A percentile compares a stretch with the other conserved stretches of the same genome.
These are phyloP conservation scores for Drosophila miranda DNA, from an alignment of 1,140 invertebrate genomes.

Conservation along the genomic window DNA sequence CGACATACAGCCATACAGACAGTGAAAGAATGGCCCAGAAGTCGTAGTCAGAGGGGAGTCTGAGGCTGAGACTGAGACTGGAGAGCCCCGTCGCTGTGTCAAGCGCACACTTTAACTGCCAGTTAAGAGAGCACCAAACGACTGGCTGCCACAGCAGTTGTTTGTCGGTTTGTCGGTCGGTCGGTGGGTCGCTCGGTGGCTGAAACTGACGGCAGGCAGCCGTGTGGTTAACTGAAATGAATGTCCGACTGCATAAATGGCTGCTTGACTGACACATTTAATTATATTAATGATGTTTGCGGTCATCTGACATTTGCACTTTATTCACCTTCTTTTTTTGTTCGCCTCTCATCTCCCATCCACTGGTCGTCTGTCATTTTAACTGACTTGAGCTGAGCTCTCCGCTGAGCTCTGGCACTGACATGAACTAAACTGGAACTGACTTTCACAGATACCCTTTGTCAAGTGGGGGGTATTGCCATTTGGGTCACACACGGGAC, in stretches of 20 bases:
- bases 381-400: conserved; percentile 48
- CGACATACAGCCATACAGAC: conserved; percentile 12
- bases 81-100: conserved; percentile 58
- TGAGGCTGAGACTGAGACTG: conserved; percentile 22
- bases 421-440: conserved; percentile 31
- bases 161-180: not conserved
- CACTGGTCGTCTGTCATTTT: conserved; percentile 53
- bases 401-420: conserved; percentile 34
- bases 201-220: conserved; percentile 8
- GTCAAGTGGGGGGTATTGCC: no score
- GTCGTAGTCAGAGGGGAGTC: conserved; percentile 1
- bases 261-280: conserved; percentile 81
- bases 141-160: not conserved
- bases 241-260: conserved; percentile 76
- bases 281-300: conserved; percentile 82
- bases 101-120: conserved; percentile 72
- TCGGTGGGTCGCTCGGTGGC: conserved; percentile 38
- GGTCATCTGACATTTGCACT: conserved; percentile 82
- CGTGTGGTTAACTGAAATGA: conserved; percentile 74
- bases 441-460: conserved; percentile 28
- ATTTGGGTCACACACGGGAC: no score
- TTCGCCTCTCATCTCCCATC: conserved; percentile 1
- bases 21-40: conserved; percentile 31
- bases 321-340: conserved; percentile 60
- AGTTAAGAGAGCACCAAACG: conserved; percentile 30